A percentile compares a stretch with the other conserved stretches of the same genome.
Conservation (phyloP, 2,113 vertebrate genomes). For the Sporophila hypoxantha region DNA sequence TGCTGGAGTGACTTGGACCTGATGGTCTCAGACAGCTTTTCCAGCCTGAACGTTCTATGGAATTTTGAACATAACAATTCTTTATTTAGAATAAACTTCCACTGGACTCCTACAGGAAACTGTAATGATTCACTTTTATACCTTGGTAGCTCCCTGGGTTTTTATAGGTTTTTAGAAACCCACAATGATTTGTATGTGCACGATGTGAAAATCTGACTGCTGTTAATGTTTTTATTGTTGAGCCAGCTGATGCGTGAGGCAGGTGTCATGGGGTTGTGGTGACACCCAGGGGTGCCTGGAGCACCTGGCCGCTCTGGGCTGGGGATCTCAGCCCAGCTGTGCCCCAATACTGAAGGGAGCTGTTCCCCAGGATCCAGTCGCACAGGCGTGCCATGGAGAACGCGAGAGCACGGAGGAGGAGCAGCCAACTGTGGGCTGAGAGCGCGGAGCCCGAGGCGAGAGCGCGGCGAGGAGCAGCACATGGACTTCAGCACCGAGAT, state of each 20-base stretch:
- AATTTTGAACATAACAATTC: neutral
- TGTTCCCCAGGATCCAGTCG: constrained; percentile 9
- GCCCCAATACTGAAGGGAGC: fast-evolving
- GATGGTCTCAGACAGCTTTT: neutral
- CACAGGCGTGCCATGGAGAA: constrained; percentile 54
- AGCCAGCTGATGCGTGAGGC: fast-evolving
- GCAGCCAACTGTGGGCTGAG: constrained; percentile 23
- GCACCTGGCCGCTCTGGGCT: neutral
- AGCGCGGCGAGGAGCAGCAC: constrained; percentile 30
- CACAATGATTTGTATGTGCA: fast-evolving
- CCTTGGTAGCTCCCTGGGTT: fast-evolving
- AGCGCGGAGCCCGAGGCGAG: constrained; percentile 25
- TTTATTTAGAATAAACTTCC: neutral
- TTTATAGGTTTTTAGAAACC: neutral
- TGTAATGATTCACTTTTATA: neutral
- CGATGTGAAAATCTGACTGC: fast-evolving
- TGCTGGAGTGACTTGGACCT: neutral
- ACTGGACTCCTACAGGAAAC: fast-evolving
- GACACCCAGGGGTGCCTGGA: fast-evolving
- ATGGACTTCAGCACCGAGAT: constrained; percentile 74
- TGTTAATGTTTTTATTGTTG: fast-evolving
- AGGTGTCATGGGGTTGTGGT: neutral
- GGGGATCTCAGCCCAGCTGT: fast-evolving
- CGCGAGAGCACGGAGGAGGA: constrained; percentile 57
- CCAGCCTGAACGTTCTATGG: neutral